Evolutionary conservation across 1,140 invertebrate species (phyloP).

Genomic region (Drosophila ambigua): DNA sequence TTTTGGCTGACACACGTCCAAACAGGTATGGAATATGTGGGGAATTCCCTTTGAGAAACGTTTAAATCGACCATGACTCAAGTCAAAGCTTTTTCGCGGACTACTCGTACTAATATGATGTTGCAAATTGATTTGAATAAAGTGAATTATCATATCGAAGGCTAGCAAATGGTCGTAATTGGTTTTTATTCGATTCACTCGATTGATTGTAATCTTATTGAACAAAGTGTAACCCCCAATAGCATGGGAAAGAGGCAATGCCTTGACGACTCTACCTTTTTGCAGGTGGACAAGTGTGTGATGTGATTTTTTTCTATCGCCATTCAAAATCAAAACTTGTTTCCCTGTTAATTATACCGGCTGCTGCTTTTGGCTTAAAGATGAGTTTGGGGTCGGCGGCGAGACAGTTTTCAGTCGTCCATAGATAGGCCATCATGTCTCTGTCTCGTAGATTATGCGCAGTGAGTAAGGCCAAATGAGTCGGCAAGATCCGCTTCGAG

Average conservation of each 20-base stretch:
- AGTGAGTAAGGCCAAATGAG: slow-evolving; percentile 12
- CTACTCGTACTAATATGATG: background rate
- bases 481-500: background rate
- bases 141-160: slow-evolving; percentile 36
- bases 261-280: background rate
- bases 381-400: slow-evolving; percentile 12
- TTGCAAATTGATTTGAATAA: slow-evolving; percentile 19
- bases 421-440: slow-evolving; percentile 42
- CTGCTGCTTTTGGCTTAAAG: slow-evolving; percentile 19
- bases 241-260: too few relatives aligned
- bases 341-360: slow-evolving; percentile 36
- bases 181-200: slow-evolving; percentile 17
- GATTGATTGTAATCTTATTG: slow-evolving; percentile 21
- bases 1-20: too few relatives aligned
- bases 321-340: slow-evolving; percentile 46
- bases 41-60: background rate
- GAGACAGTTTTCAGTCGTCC: slow-evolving; percentile 33
- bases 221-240: too few relatives aligned
- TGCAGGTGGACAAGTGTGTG: slow-evolving; percentile 29
- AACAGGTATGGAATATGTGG: background rate
- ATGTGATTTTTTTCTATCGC: slow-evolving; percentile 36
- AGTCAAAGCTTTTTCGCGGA: background rate
- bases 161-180: slow-evolving; percentile 24
- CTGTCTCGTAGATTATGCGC: background rate
- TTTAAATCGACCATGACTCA: too few relatives aligned